Percentiles rank a stretch among this genome's conserved stretches.
phyloP scores from a whole-genome alignment of 2,888 invertebrate genomes.

The Hypselothyrea guttata region DNA sequence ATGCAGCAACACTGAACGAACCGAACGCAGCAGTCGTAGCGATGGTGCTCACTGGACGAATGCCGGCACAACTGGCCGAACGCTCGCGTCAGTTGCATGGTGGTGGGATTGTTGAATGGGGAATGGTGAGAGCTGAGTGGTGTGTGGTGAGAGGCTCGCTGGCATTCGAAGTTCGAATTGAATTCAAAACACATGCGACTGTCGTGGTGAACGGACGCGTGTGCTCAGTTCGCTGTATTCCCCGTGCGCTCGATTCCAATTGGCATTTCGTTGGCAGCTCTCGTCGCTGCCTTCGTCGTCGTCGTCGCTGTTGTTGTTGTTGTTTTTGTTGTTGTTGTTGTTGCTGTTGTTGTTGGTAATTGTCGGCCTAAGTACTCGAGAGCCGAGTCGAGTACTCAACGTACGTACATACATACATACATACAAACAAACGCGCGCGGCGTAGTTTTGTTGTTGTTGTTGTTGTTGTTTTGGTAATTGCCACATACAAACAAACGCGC shows the following conservation, averaged over 20 bases:
- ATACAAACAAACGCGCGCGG: too few species aligned
- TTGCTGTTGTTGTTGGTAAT: conserved; percentile 36
- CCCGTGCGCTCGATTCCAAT: too few species aligned
- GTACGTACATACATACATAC: too few species aligned
- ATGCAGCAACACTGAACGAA: conserved; percentile 22
- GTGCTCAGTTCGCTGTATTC: conserved; percentile 23
- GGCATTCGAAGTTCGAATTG: not conserved
- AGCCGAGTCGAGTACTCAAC: conserved; percentile 37
- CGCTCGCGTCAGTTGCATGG: too few species aligned
- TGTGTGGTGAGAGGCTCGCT: too few species aligned
- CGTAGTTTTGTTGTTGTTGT: conserved; percentile 43
- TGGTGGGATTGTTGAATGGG: too few species aligned
- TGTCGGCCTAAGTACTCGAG: conserved; percentile 21
- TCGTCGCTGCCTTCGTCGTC: too few species aligned
- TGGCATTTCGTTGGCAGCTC: too few species aligned
- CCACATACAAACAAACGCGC: conserved; percentile 31
- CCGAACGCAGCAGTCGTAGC: not conserved
- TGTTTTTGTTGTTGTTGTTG: conserved; percentile 19
- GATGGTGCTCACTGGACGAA: too few species aligned
- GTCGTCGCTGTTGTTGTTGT: too few species aligned
- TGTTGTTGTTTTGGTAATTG: conserved; percentile 63
- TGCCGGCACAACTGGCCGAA: too few species aligned
- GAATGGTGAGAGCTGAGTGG: too few species aligned
- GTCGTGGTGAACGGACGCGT: conserved; percentile 62
- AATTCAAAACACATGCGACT: conserved; percentile 57